phyloP scores from a whole-genome alignment of 2,797 vertebrate species.

The Clarias platycephalus region DNA sequence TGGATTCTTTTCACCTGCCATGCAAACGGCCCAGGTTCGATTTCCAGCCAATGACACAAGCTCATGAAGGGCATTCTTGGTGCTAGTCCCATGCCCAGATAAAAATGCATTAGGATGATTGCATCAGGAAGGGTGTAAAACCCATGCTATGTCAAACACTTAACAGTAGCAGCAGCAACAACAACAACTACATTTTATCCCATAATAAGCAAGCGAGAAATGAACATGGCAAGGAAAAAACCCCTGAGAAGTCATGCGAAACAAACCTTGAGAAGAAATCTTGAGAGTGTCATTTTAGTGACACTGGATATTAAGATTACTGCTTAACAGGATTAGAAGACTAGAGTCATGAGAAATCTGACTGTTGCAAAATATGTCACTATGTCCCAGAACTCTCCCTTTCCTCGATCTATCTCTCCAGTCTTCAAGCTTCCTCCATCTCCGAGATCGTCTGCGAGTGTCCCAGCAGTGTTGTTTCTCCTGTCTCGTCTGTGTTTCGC shows the following conservation, averaged over 20 bases:
- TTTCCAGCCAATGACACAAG: no score
- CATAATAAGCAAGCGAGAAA: not conserved
- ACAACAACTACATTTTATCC: not conserved
- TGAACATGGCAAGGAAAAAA: not conserved
- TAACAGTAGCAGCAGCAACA: no score
- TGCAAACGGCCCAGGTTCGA: no score
- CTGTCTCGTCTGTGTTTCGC: conserved; percentile 49
- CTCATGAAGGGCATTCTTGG: no score
- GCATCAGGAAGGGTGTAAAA: no score
- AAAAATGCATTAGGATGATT: no score
- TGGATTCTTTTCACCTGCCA: no score
- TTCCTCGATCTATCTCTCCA: not conserved
- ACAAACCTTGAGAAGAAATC: not conserved
- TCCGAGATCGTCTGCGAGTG: conserved; percentile 40
- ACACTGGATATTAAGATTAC: not conserved
- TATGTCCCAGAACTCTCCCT: conserved; percentile 6
- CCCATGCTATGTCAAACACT: no score
- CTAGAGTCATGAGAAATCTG: not conserved
- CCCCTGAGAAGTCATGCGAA: not conserved
- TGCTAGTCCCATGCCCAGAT: no score
- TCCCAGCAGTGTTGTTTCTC: conserved; percentile 45
- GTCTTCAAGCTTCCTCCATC: conserved; percentile 14
- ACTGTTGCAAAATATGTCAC: not conserved
- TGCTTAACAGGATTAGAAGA: not conserved
- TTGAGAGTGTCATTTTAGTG: not conserved